Conservation (phyloP, 2,888 invertebrate species). For the Drosophila leonis region DNA sequence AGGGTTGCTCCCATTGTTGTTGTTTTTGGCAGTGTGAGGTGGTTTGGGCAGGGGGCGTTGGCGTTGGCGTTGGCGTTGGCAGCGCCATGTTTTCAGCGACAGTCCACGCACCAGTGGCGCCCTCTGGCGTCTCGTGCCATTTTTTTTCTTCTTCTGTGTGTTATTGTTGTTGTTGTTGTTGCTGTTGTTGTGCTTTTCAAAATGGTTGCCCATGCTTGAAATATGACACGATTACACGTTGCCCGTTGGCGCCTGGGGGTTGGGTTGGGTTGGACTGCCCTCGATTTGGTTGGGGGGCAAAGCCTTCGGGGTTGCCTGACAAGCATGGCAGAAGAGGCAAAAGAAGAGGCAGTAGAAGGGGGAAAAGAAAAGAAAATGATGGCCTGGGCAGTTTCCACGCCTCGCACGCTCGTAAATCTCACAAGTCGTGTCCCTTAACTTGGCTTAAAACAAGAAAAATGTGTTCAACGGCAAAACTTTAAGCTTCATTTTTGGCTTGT, state of each 20-base stretch:
- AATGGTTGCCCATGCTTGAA: constrained; percentile 80
- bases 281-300: constrained; percentile 2
- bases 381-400: constrained; percentile 27
- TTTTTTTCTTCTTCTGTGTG: constrained; percentile 19
- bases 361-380: constrained; percentile 6
- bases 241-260: constrained; percentile 14
- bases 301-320: constrained; percentile 24
- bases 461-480: constrained; percentile 40
- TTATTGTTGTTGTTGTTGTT: not conserved
- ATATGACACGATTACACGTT: constrained; percentile 82
- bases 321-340: not conserved
- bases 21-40: not conserved
- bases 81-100: constrained; percentile 64
- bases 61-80: constrained; percentile 21
- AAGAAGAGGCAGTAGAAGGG: not conserved
- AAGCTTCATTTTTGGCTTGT: constrained; percentile 28
- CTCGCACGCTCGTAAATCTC: constrained; percentile 49
- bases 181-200: constrained; percentile 48
- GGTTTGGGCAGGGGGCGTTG: not conserved
- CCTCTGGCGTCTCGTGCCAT: constrained; percentile 54
- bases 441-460: constrained; percentile 40
- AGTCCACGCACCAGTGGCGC: constrained; percentile 67
- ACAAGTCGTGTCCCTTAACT: constrained; percentile 27
- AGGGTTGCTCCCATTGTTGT: constrained; percentile 49
- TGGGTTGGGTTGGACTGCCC: not conserved